Evolutionary conservation across 2,113 vertebrate genomes (phyloP).

Genomic region (Myotis brandtii): DNA sequence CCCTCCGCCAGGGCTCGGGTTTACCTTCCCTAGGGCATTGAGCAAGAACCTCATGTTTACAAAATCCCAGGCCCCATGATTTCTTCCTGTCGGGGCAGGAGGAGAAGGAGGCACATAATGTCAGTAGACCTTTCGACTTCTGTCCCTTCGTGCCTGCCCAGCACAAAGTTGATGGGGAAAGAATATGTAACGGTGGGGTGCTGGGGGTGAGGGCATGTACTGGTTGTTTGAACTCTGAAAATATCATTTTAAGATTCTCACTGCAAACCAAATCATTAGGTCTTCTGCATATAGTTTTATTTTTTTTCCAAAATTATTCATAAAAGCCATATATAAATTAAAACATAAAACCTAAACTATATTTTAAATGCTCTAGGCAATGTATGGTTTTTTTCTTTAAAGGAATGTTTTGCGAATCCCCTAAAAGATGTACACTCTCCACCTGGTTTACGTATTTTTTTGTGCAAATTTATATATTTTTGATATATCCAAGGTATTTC

Average conservation of each 20-base stretch:
- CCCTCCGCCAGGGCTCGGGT: background rate
- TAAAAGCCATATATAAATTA: background rate
- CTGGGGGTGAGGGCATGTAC: no score
- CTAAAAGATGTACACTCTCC: background rate
- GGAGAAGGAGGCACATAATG: background rate
- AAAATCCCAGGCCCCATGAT: background rate
- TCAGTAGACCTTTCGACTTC: background rate
- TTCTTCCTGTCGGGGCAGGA: background rate
- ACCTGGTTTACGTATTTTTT: background rate
- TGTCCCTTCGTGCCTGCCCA: background rate
- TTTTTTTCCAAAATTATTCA: background rate
- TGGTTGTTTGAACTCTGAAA: background rate
- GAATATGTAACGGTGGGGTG: rapidly evolving
- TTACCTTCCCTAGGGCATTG: conserved; percentile 49
- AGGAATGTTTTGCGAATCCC: background rate
- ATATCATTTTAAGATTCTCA: background rate
- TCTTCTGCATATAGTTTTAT: background rate
- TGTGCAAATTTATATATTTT: background rate
- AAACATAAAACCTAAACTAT: background rate
- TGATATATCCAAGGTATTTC: background rate
- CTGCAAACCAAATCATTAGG: background rate
- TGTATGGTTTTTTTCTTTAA: background rate
- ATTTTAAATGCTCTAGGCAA: conserved; percentile 8
- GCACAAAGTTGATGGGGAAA: background rate
- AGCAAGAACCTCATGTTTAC: conserved; percentile 56